Percentiles rank a stretch among this genome's conserved stretches.
These are phyloP conservation scores for Phalera bucephala DNA, from an alignment of 2,888 invertebrate genomes.

Conservation along the genomic window DNA sequence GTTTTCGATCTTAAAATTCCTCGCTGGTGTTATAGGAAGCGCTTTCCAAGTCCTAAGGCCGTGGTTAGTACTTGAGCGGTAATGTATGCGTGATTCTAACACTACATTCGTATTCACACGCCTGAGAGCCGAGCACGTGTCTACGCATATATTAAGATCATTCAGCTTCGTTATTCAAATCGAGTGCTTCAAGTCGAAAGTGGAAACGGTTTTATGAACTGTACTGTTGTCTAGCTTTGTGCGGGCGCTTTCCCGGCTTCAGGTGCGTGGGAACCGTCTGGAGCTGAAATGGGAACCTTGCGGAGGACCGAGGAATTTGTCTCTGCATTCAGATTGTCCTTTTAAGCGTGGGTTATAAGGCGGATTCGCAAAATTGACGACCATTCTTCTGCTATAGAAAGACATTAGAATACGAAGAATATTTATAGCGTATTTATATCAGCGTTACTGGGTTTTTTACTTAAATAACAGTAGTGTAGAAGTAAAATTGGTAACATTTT, in stretches of 20 bases:
- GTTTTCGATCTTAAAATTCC: constrained; percentile 2
- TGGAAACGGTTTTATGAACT: constrained; percentile 35
- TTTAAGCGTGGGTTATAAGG: too few relatives aligned
- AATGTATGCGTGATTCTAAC: constrained; percentile 11
- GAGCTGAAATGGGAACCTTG: too few relatives aligned
- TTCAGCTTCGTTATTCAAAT: constrained; percentile 38
- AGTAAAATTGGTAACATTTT: too few relatives aligned
- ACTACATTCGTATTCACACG: constrained; percentile 24
- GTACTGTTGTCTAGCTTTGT: constrained; percentile 10
- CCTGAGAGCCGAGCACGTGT: constrained; percentile 21
- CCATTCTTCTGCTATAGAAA: too few relatives aligned
- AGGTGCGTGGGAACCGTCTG: background rate
- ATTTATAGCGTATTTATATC: too few relatives aligned
- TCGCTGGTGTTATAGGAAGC: constrained; percentile 2
- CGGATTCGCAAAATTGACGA: too few relatives aligned
- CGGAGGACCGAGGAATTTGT: background rate
- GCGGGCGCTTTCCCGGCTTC: constrained; percentile 15
- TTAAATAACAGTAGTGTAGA: too few relatives aligned
- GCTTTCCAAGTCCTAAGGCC: constrained; percentile 4
- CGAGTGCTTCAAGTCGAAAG: constrained; percentile 32
- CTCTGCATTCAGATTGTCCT: too few relatives aligned
- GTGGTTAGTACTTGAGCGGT: constrained; percentile 1
- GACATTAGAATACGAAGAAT: too few relatives aligned
- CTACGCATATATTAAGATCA: constrained; percentile 32
- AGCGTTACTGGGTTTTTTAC: too few relatives aligned